Percentiles rank a stretch among this genome's conserved stretches.
phyloP scores from a whole-genome alignment of 2,797 vertebrate genomes.

The Morus bassanus region DNA sequence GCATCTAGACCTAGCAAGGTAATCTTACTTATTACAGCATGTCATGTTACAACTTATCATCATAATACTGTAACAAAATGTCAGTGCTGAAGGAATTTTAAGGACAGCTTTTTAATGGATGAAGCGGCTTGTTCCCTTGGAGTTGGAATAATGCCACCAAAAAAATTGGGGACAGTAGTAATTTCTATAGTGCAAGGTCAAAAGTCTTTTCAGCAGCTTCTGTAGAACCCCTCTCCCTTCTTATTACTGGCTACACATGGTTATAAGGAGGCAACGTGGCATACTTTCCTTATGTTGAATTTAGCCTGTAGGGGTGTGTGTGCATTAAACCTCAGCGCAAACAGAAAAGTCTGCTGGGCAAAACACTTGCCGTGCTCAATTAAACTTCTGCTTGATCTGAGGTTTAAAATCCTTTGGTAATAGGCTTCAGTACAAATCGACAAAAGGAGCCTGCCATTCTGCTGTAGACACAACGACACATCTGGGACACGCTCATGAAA shows the following conservation, averaged over 20 bases:
- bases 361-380: not conserved
- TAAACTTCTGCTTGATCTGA: slow-evolving; percentile 24
- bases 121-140: not conserved
- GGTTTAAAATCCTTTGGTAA: not conserved
- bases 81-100: slow-evolving; percentile 11
- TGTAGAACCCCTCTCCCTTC: not conserved
- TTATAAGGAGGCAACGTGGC: not conserved
- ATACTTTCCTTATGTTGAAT: not conserved
- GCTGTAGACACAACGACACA: not conserved
- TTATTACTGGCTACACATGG: not conserved
- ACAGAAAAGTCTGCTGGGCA: slow-evolving; percentile 4
- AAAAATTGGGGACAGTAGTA: not conserved
- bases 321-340: not conserved
- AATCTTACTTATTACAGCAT: slow-evolving; percentile 46
- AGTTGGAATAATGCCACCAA: not conserved
- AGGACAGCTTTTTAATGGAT: slow-evolving; percentile 11
- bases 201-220: not conserved
- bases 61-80: slow-evolving; percentile 23
- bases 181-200: slow-evolving; percentile 1
- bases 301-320: not conserved
- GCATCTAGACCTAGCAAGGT: slow-evolving; percentile 7
- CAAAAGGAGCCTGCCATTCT: slow-evolving; percentile 1
- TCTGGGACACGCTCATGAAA: not conserved
- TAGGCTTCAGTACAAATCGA: not conserved
- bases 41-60: slow-evolving; percentile 47